A percentile compares a stretch with the other conserved stretches of the same genome.
These are phyloP conservation scores for Physella acuta DNA, from an alignment of 1,140 invertebrate genomes.

Conservation along the genomic window DNA sequence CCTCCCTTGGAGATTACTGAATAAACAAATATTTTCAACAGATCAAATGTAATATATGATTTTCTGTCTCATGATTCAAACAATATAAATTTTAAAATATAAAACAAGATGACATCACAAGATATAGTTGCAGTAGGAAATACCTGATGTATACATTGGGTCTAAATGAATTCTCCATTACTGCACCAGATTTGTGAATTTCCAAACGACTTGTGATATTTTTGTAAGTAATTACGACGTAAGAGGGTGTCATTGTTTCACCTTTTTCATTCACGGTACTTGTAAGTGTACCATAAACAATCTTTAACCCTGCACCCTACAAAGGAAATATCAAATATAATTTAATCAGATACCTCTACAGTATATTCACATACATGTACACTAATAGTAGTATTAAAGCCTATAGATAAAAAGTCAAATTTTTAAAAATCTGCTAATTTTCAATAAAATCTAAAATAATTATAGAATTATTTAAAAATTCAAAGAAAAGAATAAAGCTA, in stretches of 20 bases:
- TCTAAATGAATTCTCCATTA: neutral
- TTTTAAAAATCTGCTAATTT: neutral
- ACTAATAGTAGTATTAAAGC: no score
- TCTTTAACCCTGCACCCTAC: no score
- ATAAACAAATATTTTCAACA: neutral
- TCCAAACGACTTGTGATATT: neutral
- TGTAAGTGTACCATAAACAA: no score
- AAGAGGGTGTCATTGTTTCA: neutral
- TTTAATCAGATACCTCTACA: neutral
- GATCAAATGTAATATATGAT: neutral
- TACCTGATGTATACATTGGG: conserved; percentile 4
- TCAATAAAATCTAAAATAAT: neutral
- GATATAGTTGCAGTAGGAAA: neutral
- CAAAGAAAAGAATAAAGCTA: neutral
- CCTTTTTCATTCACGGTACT: neutral
- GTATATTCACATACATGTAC: neutral
- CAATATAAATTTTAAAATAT: neutral
- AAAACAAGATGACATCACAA: neutral
- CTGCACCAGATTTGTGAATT: neutral
- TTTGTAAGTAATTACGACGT: neutral
- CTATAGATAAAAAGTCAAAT: no score
- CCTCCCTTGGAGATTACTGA: no score
- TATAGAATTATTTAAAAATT: neutral
- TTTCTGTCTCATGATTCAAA: neutral
- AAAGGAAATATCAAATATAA: no score